These are phyloP conservation scores for Tenthredo mesomela DNA, from an alignment of 2,888 invertebrate species.

Conservation along the genomic window DNA sequence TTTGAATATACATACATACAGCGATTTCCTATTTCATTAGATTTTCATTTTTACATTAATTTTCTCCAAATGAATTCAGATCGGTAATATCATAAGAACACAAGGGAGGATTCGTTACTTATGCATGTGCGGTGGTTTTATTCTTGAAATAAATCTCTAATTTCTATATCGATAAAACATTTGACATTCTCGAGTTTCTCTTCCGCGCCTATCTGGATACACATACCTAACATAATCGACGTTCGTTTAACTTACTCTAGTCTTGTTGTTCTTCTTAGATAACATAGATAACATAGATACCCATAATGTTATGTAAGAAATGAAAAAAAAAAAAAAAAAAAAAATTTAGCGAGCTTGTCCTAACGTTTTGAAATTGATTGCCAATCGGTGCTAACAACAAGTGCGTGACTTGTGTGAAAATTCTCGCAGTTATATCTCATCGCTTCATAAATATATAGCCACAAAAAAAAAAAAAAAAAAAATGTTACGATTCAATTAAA, in stretches of 20 bases:
- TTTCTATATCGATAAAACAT: neutral
- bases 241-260: neutral
- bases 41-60: neutral
- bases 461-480: too few species aligned
- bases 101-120: neutral
- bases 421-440: neutral
- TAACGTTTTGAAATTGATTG: conserved; percentile 8
- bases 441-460: neutral
- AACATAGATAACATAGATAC: conserved; percentile 10
- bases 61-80: too few species aligned
- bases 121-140: too few species aligned
- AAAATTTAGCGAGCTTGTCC: neutral
- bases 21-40: neutral
- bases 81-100: neutral
- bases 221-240: neutral
- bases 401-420: neutral
- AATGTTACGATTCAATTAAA: neutral
- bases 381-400: neutral
- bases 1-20: neutral
- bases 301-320: neutral
- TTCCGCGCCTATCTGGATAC: neutral
- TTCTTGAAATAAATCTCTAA: neutral
- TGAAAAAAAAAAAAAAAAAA: too few species aligned
- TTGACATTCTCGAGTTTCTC: conserved; percentile 26
- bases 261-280: neutral